Base-by-base conservation (phyloP, 2,888 invertebrate genomes). In the Melinaea menophilus region DNA sequence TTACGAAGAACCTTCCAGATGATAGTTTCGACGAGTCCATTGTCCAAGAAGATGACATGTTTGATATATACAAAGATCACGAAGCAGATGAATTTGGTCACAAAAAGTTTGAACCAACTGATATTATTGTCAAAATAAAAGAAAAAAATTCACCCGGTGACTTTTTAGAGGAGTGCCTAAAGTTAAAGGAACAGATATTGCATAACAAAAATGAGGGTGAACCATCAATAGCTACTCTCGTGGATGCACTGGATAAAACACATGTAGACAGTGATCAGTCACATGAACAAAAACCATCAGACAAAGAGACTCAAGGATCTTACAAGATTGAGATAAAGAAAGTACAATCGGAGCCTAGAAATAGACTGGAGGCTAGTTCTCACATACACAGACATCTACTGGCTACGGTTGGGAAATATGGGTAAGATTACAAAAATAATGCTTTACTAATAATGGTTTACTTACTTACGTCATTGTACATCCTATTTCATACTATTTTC, bases 321-420 rank as follows among this genome's bases (percentile, higher is more conserved):
- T 4, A 62, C 22, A 35, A 33, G 3, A 13, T n/a, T 13, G 48
- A 57, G 31, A 12, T 13, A 1, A 63, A 66, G 41, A 59, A 47
- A 35, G 51, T 34, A 55, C 7, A 63, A 62, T 61, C 33, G 45
- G 58, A 60, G 37, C 47, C 54, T 51, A 64, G 61, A 46, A 51
- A 62, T 31, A 58, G 51, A 51, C 41, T 61, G 12, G 76, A 74
- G 62, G 66, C 71, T 31, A 85, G 78, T 77, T 65, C 66, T 5
- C 83, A 87, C 62, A 71, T 74, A 41, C 87, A 88, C 60, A 92
- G 88, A 64, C 90, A 91, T 81, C 81, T 95, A 34, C 84, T 96
- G 67, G 95, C 95, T 46, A 93, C 94, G 56, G 92, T 94, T 48
- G 92, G 93, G 58, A 93, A 92, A 85, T 93, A 93, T 78, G 93